Base-by-base conservation (phyloP, 2,888 invertebrate species). In the Acrocyrtus sp. region DNA sequence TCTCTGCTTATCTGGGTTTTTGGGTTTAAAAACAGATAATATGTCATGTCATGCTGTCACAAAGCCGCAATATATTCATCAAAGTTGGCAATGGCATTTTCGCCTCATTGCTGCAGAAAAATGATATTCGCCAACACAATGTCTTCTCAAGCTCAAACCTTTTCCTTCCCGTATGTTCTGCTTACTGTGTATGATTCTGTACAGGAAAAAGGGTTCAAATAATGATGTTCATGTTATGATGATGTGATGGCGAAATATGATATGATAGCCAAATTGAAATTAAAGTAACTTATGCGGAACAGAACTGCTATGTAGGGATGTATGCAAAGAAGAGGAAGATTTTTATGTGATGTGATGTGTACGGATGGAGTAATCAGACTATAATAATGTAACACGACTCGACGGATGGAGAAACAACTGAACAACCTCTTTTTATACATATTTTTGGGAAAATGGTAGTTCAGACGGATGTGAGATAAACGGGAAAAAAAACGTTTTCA, bases 201-300 rank as follows among this genome's bases (percentile, higher is more conserved):
- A n/a, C n/a, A n/a, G n/a, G n/a, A n/a, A n/a, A n/a, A n/a, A n/a
- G n/a, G n/a, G n/a, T n/a, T n/a, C n/a, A n/a, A n/a, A n/a, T n/a
- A n/a, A n/a, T n/a, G n/a, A n/a, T n/a, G n/a, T n/a, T n/a, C n/a
- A n/a, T 39, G 39, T 39, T 39, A 39, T 39, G 39, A 8, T 27
- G 45, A 26, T n/a, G 45, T 58, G 26, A 51, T 51, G 45, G 58
- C 27, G 58, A 58, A 58, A 58, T 58, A 58, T 58, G 58, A 45
- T 58, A 58, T 58, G 58, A 19, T 45, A 21, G 58, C 48, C 21
- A 48, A 61, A 61, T 48, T 61, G 60, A 61, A 61, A 61, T 61
- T 29, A 60, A 45, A 47, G 15, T 21, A 61, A 48, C 17, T 45
- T 48, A 61, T 61, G 60, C 48, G 48, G 48, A 48, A 61, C 56